A percentile compares a stretch with the other conserved stretches of the same genome.
Evolutionary conservation across 2,797 vertebrate species (phyloP).

Genomic region (Aeoliscus strigatus): DNA sequence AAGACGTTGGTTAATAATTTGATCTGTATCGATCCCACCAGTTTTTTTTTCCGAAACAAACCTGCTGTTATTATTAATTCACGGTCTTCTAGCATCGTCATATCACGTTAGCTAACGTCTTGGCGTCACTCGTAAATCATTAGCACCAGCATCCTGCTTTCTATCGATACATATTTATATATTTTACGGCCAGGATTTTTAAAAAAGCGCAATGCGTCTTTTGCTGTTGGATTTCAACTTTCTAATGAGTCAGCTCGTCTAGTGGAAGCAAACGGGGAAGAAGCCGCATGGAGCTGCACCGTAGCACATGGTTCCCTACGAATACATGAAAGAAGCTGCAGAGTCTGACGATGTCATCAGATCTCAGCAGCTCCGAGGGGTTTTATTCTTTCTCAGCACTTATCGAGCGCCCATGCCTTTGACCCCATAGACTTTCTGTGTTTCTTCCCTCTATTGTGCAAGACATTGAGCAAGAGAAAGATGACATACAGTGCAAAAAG

Average conservation of each 20-base stretch:
- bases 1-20: too few species aligned
- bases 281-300: conserved; percentile 12
- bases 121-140: conserved; percentile 3
- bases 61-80: too few species aligned
- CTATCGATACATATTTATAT: conserved; percentile 37
- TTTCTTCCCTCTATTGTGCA: too few species aligned
- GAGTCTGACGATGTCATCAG: conserved; percentile 10
- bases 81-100: too few species aligned
- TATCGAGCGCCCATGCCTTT: neutral
- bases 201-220: conserved; percentile 71
- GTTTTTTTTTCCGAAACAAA: too few species aligned
- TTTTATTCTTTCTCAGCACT: conserved; percentile 13
- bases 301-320: conserved; percentile 21
- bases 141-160: conserved; percentile 4
- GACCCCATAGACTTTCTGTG: neutral
- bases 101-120: conserved; percentile 1
- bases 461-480: neutral
- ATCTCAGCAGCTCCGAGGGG: conserved; percentile 17
- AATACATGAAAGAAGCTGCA: conserved; percentile 6
- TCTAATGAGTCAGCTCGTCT: conserved; percentile 55
- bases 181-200: conserved; percentile 30
- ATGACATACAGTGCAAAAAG: too few species aligned
- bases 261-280: conserved; percentile 23
- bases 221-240: conserved; percentile 54
- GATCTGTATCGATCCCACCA: too few species aligned